Conservation (phyloP, 2,888 invertebrate genomes). For the Microctonus brassicae region DNA sequence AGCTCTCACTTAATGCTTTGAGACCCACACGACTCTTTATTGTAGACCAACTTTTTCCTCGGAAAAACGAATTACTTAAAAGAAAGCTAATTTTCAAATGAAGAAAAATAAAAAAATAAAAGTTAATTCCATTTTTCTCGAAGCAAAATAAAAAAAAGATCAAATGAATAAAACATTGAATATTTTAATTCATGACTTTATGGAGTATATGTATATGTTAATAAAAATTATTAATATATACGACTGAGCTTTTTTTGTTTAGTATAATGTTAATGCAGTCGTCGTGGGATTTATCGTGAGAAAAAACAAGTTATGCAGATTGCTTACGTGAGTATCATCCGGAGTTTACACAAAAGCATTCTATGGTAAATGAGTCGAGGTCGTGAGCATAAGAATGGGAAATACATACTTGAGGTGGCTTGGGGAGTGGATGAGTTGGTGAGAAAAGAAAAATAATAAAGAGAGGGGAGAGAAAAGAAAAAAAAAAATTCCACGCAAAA, state of each 20-base stretch:
- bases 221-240: not conserved
- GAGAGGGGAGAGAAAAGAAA: constrained; percentile 16
- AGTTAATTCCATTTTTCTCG: not conserved
- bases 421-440: constrained; percentile 3
- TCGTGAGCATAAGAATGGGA: constrained; percentile 31
- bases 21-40: not conserved
- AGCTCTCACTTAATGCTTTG: constrained; percentile 12
- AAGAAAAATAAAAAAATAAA: not conserved
- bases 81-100: not conserved
- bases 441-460: not conserved
- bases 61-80: not conserved
- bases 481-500: not conserved
- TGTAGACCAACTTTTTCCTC: not conserved
- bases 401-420: constrained; percentile 18
- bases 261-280: not conserved
- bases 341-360: constrained; percentile 35
- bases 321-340: constrained; percentile 46
- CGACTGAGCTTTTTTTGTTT: not conserved
- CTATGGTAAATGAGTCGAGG: constrained; percentile 34
- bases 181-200: not conserved
- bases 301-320: constrained; percentile 47
- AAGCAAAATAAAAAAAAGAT: not conserved
- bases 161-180: not conserved
- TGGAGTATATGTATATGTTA: not conserved
- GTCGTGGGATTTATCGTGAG: constrained; percentile 20